These are phyloP conservation scores for Drosophila lutescens DNA, from an alignment of 2,888 invertebrate species.

Conservation along the genomic window DNA sequence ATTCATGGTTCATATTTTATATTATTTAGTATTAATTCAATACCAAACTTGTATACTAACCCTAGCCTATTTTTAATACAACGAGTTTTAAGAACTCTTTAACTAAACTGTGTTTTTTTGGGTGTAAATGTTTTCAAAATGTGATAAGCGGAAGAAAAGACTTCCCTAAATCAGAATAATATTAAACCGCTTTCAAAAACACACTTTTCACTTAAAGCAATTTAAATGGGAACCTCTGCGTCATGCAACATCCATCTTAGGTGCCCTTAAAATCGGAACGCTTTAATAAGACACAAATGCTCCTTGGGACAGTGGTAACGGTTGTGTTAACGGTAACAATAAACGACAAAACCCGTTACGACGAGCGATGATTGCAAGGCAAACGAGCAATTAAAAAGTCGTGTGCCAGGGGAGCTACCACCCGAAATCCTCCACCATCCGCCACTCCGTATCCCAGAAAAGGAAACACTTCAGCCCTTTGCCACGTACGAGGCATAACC, in stretches of 20 bases:
- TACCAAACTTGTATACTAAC: no score
- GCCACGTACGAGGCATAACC: conserved; percentile 50
- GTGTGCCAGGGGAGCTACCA: conserved; percentile 60
- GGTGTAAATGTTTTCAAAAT: no score
- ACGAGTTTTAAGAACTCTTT: no score
- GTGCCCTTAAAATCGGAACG: conserved; percentile 68
- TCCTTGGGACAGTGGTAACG: conserved; percentile 47
- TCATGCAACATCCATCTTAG: conserved; percentile 30
- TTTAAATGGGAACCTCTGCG: no score
- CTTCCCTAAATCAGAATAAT: no score
- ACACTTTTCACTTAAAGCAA: no score
- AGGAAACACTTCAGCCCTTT: conserved; percentile 19
- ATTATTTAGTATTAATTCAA: no score
- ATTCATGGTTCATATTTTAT: no score
- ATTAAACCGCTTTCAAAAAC: no score
- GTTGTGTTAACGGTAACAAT: conserved; percentile 58
- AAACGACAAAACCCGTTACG: conserved; percentile 74
- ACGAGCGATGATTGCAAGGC: conserved; percentile 73
- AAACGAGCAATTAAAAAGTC: conserved; percentile 77
- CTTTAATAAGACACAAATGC: conserved; percentile 65
- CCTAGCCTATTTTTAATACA: no score
- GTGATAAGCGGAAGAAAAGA: no score
- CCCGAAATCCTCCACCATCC: conserved; percentile 38
- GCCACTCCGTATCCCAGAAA: conserved; percentile 24
- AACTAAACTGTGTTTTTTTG: no score